Base-by-base conservation (phyloP, 2,113 vertebrate genomes). In the Onychostoma macrolepis region DNA sequence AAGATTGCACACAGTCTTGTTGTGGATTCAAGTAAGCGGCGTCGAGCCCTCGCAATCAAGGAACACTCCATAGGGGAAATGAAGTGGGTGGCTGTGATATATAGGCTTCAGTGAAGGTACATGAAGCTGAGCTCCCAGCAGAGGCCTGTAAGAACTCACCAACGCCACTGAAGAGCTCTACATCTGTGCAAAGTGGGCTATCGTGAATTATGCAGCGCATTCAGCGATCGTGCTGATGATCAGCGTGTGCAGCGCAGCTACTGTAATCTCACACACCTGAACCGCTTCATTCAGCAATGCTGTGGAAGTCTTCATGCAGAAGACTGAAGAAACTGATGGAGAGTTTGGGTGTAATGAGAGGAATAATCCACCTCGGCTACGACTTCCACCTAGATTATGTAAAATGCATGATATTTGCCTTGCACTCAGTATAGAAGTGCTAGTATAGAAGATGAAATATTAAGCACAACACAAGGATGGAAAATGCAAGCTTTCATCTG, bases 241-340 rank as follows among this genome's bases (percentile, higher is more conserved):
- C 15, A 10, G 4, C 26, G 1, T 78, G 45, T 19, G 15, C 48
- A 78, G 19, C 33, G 1, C 10, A 2, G 28, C 58, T 41, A 26
- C 8, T 26, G 4, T 67, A 43, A 45, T 80, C 53, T 82, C 80
- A 65, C 58, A 82, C 58, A 67, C 38, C 38, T 82, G 80, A 82
- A 65, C 41, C 0, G n/a, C 38, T 45, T 65, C 43, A 65, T 10
- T 43, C 41, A 76, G 74, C 79, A 28, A 45, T 17, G 13, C 38
- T 43, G 9, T 33, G 38, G 24, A 33, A 1, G 50, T 65, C n/a
- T 65, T 43, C 3, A 43, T 81, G 56, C 7, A 28, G 12, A 63
- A 24, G 28, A 79, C 17, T 56, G 19, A 80, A 75, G 5, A 76
- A 45, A 48, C 41, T 28, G 74, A 76, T 76, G 41, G 74, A 28